These are phyloP conservation scores for Epinephelus coioides DNA, from an alignment of 2,797 vertebrate species.

Conservation along the genomic window DNA sequence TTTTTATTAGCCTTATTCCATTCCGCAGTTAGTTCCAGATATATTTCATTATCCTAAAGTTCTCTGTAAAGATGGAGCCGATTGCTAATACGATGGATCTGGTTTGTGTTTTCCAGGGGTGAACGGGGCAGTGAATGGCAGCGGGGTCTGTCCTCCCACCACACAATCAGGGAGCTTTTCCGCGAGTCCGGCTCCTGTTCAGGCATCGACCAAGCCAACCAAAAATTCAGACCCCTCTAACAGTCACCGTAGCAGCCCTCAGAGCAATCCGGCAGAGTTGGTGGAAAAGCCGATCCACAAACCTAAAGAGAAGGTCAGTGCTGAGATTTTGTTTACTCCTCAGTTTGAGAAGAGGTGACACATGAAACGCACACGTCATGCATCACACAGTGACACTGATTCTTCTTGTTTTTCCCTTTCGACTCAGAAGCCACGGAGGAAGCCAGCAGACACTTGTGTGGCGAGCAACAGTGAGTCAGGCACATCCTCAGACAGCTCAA, in stretches of 20 bases:
- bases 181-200: conserved; percentile 83
- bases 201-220: conserved; percentile 84
- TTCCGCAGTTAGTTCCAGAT: conserved; percentile 63
- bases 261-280: conserved; percentile 85
- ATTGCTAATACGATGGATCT: conserved; percentile 48
- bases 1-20: conserved; percentile 72
- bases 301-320: conserved; percentile 94
- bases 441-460: conserved; percentile 89
- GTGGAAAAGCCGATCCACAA: conserved; percentile 88
- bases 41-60: conserved; percentile 70
- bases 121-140: conserved; percentile 96
- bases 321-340: background rate
- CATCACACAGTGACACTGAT: conserved; percentile 30
- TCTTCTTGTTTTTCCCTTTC: conserved; percentile 25
- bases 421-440: conserved; percentile 92
- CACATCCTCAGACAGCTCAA: conserved; percentile 95
- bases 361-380: background rate
- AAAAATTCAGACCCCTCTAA: conserved; percentile 87
- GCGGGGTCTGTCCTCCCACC: conserved; percentile 85
- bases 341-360: conserved; percentile 6
- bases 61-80: conserved; percentile 52
- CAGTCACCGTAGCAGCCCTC: conserved; percentile 87
- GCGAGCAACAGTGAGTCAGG: conserved; percentile 96
- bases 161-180: conserved; percentile 87
- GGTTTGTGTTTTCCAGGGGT: conserved; percentile 85